Evolutionary conservation across 1,140 invertebrate species (phyloP), one percentile per base, ranked within the genome.

Genomic region (Mizuhopecten yessoensis): DNA sequence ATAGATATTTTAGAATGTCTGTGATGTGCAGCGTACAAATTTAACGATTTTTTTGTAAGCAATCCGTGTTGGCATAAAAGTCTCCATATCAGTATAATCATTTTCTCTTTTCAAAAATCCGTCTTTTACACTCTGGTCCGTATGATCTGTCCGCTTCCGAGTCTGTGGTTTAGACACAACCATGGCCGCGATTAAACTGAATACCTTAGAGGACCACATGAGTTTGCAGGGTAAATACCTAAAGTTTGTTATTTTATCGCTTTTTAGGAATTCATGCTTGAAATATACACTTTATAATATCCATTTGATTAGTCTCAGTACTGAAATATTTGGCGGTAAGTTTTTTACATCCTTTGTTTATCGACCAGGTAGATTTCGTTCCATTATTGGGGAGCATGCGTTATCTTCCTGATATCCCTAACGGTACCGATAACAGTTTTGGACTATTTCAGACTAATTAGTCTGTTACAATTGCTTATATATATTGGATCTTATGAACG

Each of bases 111-210:
- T 13, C 36, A 5, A 29, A 75, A 75, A 5, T 75, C 57, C 57
- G 57, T 75, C 57, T 75, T 49, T 75, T 75, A 75, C 57, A 29
- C 23, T 75, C 57, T 1, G 15, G 5, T 23, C 57, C 57, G 57
- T 17, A 49, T 49, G 45, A 49, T n/a, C 9, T n/a, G 17, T 39
- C 57, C 57, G 57, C 57, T 17, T n/a, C 57, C 57, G 57, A 75
- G 1, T 75, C 57, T n/a, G n/a, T 29, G 2, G 5, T 75, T 75
- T 75, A 75, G 57, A 29, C 23, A 5, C 57, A 29, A 75, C 57
- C 57, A 75, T 75, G 57, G 57, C 42, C 42, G 42, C 57, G n/a
- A 1, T 75, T 29, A 75, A 75, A 75, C n/a, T 75, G 57, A 75
- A 11, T 29, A 75, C 57, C 23, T n/a, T 75, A n/a, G 57, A 75